Evolutionary conservation across 2,888 invertebrate genomes (phyloP).

Genomic region (Leptopilina syphax): DNA sequence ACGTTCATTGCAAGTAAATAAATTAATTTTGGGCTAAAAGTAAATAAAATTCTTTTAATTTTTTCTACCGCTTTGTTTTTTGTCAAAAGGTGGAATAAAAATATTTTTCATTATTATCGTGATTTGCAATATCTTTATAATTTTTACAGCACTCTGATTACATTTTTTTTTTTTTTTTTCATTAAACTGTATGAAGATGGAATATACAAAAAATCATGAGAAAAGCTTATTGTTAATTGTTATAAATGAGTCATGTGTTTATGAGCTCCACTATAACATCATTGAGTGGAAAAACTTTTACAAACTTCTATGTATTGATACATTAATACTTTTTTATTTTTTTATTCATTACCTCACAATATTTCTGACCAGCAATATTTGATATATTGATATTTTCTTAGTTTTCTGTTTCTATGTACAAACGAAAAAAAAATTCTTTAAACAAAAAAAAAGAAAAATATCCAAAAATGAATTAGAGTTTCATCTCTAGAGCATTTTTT

Average conservation of each 20-base stretch:
- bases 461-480: background rate
- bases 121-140: conserved; percentile 38
- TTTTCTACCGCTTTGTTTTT: background rate
- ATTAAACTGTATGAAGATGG: conserved; percentile 21
- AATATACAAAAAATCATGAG: conserved; percentile 31
- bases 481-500: background rate
- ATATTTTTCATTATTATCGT: background rate
- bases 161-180: conserved; percentile 7
- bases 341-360: conserved; percentile 2
- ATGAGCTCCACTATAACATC: conserved; percentile 12
- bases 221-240: conserved; percentile 31
- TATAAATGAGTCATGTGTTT: conserved; percentile 4
- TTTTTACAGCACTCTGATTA: conserved; percentile 33
- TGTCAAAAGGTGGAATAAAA: background rate
- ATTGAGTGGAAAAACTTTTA: conserved; percentile 8
- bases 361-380: background rate
- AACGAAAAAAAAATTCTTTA: background rate
- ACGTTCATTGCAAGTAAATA: background rate
- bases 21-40: background rate
- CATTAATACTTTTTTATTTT: background rate
- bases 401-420: background rate
- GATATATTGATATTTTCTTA: background rate
- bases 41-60: background rate
- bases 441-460: background rate
- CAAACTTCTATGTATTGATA: conserved; percentile 11